Base-by-base conservation (phyloP, 2,888 invertebrate species). In the Gasteruption jaculator region DNA sequence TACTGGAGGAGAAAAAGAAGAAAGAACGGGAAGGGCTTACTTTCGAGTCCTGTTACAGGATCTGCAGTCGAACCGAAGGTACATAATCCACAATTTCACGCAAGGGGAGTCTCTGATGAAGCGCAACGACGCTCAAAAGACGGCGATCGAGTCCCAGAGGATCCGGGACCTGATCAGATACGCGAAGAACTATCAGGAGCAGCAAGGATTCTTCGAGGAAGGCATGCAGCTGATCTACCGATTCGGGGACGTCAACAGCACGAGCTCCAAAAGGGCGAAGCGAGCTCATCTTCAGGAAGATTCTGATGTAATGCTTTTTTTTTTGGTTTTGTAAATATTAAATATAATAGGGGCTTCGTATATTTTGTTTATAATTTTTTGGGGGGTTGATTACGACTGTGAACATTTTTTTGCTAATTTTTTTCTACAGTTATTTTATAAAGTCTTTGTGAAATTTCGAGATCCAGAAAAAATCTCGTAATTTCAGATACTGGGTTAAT, bases 151-250 rank as follows among this genome's bases (percentile, higher is more conserved):
- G 20, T 48, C 61, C 0, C 57, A 52, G 27, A 54, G 54, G 25
- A 54, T 68, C 35, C 52, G 60, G 32, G 63, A 65, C 40, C 41
- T 67, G 12, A 36, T 54, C 5, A 58, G 70, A 35, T 70, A 70
- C 54, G 69, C 70, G 20, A 60, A 52, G 33, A 53, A 60, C 18
- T 63, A 60, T 41, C 64, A 68, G 38, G 70, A 70, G 43, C 52
- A 56, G 32, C 53, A 68, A 15, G 70, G 70, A 4, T 70, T 59
- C 41, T 69, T 60, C 49, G 70, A 70, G 40, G 59, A 69, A 41
- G 68, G 66, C 25, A 65, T 69, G 63, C 60, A 65, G 38, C 36
- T 70, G 38, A 56, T 68, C 20, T 69, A 68, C 48, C 68, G 69
- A 46, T 67, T 61, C 14, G 68, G 68, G 4, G 57, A 41, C 21